A percentile compares a stretch with the other conserved stretches of the same genome.
These are phyloP conservation scores for Nerophis lumbriciformis DNA, from an alignment of 2,113 vertebrate genomes.

Conservation along the genomic window DNA sequence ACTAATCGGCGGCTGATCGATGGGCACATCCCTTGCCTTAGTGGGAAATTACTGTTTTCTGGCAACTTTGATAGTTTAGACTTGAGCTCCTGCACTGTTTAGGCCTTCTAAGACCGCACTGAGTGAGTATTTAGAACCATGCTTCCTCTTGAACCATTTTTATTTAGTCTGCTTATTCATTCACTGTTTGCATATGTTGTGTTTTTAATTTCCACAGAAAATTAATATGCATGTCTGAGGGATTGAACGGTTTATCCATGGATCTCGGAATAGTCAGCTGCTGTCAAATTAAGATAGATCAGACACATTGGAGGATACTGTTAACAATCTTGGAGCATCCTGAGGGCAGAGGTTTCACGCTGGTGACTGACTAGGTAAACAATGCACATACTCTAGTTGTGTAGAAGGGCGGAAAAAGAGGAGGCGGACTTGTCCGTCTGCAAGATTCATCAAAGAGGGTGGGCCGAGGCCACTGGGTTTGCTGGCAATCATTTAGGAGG, in stretches of 20 bases:
- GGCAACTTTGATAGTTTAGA: conserved; percentile 12
- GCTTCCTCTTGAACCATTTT: conserved; percentile 5
- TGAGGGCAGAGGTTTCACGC: conserved; percentile 8
- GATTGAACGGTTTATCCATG: conserved; percentile 27
- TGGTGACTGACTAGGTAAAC: conserved; percentile 18
- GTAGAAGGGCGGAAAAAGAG: not conserved
- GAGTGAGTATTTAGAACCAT: conserved; percentile 34
- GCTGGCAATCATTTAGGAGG: conserved; percentile 12
- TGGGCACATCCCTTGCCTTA: no score
- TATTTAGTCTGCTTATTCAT: not conserved
- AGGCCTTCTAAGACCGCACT: conserved; percentile 11
- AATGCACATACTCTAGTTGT: conserved; percentile 10
- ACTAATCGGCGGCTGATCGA: no score
- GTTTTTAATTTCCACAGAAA: conserved; percentile 44
- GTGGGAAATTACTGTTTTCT: not conserved
- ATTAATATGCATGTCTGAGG: conserved; percentile 30
- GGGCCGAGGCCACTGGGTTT: conserved; percentile 13
- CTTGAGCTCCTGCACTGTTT: conserved; percentile 24
- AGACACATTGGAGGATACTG: conserved; percentile 1
- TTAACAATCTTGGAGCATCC: conserved; percentile 15
- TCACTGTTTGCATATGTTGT: conserved; percentile 11
- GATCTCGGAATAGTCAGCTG: not conserved
- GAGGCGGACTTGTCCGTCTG: conserved; percentile 8
- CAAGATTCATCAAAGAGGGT: conserved; percentile 22
- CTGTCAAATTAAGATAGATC: conserved; percentile 17